Percentiles rank a stretch among this genome's conserved stretches.
phyloP scores from a whole-genome alignment of 2,888 invertebrate species.

The Hesperia comma region DNA sequence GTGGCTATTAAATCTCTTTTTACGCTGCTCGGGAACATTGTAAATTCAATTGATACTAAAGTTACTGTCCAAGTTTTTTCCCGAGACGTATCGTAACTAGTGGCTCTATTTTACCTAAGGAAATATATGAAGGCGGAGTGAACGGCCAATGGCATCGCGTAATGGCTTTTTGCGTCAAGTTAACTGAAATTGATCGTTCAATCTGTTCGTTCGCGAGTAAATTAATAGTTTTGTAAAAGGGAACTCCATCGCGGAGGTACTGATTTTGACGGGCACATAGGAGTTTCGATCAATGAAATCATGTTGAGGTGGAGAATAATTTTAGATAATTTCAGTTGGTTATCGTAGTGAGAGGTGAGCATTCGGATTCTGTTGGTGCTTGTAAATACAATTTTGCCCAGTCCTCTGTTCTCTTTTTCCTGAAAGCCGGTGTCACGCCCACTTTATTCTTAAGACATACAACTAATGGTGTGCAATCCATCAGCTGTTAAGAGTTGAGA shows the following conservation, averaged over 20 bases:
- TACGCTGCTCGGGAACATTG: slow-evolving; percentile 15
- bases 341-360: too few species aligned
- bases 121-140: slow-evolving; percentile 28
- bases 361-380: background rate
- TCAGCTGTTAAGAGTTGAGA: background rate
- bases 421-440: background rate
- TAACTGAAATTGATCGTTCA: slow-evolving; percentile 25
- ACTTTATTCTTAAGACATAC: background rate
- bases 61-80: slow-evolving; percentile 18
- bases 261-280: background rate
- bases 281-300: too few species aligned
- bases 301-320: too few species aligned
- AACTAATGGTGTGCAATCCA: background rate
- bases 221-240: slow-evolving; percentile 4
- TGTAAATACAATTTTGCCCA: background rate
- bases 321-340: too few species aligned
- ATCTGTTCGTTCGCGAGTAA: slow-evolving; percentile 4
- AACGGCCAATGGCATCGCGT: slow-evolving; percentile 17
- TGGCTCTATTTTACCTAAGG: slow-evolving; percentile 31
- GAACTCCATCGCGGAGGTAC: background rate
- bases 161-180: slow-evolving; percentile 26
- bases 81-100: slow-evolving; percentile 14
- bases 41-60: slow-evolving; percentile 28
- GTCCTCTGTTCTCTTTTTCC: too few species aligned
- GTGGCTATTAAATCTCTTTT: slow-evolving; percentile 32